phyloP scores from a whole-genome alignment of 2,888 invertebrate genomes.

The Machimus rusticus region DNA sequence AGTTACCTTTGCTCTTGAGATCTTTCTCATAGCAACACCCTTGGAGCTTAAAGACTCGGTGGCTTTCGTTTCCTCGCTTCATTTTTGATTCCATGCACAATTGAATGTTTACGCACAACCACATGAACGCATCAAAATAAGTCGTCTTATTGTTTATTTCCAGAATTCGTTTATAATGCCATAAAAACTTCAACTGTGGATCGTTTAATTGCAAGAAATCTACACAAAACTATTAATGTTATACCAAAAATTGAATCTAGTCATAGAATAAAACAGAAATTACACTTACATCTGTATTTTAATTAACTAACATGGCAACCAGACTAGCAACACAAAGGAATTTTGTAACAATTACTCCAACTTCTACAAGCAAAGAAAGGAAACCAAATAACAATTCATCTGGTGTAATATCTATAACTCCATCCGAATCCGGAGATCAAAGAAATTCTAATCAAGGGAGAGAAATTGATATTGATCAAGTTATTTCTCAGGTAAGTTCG shows the following conservation, averaged over 20 bases:
- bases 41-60: not conserved
- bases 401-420: conserved; percentile 43
- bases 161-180: not conserved
- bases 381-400: conserved; percentile 13
- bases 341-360: conserved; percentile 57
- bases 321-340: conserved; percentile 60
- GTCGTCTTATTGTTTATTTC: not conserved
- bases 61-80: not conserved
- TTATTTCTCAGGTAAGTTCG: conserved; percentile 56
- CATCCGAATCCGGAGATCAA: conserved; percentile 37
- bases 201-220: not conserved
- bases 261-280: not conserved
- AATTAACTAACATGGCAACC: conserved; percentile 56
- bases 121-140: not conserved
- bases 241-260: not conserved
- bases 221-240: not conserved
- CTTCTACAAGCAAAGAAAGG: conserved; percentile 33
- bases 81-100: not conserved
- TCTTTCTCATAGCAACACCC: conserved; percentile 62
- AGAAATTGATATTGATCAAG: conserved; percentile 54
- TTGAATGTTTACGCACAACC: too few species aligned
- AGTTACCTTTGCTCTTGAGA: not conserved
- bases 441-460: conserved; percentile 40
- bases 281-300: not conserved
- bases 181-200: not conserved